These are phyloP conservation scores for Bombus waltoni DNA, from an alignment of 1,140 invertebrate species.

Conservation along the genomic window DNA sequence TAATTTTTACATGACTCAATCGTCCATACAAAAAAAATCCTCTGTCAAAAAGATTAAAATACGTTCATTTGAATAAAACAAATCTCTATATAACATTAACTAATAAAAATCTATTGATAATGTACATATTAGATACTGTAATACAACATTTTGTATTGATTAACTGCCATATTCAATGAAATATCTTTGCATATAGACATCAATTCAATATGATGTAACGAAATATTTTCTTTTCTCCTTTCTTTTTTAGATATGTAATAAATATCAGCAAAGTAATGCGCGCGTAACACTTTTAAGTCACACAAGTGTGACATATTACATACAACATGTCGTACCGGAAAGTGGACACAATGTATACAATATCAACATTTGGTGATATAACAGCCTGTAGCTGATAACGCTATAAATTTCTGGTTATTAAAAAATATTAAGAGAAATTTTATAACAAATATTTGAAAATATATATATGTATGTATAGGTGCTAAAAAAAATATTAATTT, in stretches of 20 bases:
- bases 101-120: conserved; percentile 37
- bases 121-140: conserved; percentile 17
- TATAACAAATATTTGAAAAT: conserved; percentile 61
- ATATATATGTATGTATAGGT: conserved; percentile 50
- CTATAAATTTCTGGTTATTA: conserved; percentile 60
- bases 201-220: background rate
- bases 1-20: conserved; percentile 46
- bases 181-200: background rate
- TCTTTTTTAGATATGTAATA: background rate
- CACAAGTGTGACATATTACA: conserved; percentile 44
- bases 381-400: conserved; percentile 58
- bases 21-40: conserved; percentile 65
- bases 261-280: conserved; percentile 45
- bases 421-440: conserved; percentile 60
- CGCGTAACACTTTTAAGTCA: conserved; percentile 47
- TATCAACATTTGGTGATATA: conserved; percentile 64
- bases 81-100: conserved; percentile 64
- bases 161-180: background rate
- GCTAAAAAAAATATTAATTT: conserved; percentile 61
- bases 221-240: background rate
- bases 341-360: conserved; percentile 53
- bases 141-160: conserved; percentile 23
- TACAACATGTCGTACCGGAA: conserved; percentile 47
- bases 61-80: conserved; percentile 50
- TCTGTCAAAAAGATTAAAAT: conserved; percentile 49